phyloP scores from a whole-genome alignment of 2,113 vertebrate species.

The Marmota flaviventris region DNA sequence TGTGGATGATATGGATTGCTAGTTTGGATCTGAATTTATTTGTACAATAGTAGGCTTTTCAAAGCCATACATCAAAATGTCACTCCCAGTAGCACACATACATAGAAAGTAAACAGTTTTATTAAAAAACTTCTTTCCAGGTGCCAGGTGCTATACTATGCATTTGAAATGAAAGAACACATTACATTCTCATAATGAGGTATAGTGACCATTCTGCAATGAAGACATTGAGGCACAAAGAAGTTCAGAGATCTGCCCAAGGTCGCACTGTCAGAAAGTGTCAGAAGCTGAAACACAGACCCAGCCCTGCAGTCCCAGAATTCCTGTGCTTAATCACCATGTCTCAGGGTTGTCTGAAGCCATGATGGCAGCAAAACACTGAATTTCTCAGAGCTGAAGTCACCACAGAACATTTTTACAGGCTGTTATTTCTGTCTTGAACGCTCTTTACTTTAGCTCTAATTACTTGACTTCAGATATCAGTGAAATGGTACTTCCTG shows the following conservation, averaged over 20 bases:
- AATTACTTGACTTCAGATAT: background rate
- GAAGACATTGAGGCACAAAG: background rate
- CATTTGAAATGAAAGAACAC: background rate
- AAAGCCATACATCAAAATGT: background rate
- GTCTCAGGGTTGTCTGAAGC: background rate
- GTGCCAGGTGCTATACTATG: background rate
- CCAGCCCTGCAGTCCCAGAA: background rate
- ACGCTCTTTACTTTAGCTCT: background rate
- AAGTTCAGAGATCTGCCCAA: background rate
- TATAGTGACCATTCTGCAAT: background rate
- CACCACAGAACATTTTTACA: background rate
- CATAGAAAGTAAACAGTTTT: background rate
- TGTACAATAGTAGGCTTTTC: background rate
- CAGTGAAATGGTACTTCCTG: background rate
- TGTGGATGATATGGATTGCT: background rate
- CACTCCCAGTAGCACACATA: background rate
- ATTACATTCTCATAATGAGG: background rate
- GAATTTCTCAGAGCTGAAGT: background rate
- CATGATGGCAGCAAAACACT: background rate
- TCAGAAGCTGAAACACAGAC: background rate
- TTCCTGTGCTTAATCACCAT: background rate
- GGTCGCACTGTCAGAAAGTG: background rate
- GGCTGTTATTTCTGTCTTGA: background rate
- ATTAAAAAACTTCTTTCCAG: background rate
- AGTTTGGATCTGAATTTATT: background rate